These are phyloP conservation scores for Nemotelus pantherinus DNA, from an alignment of 2,888 invertebrate species.

Conservation along the genomic window DNA sequence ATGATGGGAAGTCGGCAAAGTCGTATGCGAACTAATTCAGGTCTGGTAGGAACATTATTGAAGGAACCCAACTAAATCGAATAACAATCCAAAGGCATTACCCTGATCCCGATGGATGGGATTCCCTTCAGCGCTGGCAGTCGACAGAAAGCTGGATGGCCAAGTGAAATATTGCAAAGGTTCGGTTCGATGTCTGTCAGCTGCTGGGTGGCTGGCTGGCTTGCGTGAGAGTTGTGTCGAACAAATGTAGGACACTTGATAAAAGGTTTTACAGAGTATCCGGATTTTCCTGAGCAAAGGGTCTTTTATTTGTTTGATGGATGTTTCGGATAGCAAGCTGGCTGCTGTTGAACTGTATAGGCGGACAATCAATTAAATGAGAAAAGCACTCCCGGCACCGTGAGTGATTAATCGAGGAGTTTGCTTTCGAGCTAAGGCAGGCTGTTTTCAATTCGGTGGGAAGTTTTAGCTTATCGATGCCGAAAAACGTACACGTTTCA, in stretches of 20 bases:
- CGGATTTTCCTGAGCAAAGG: slow-evolving; percentile 15
- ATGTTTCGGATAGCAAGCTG: slow-evolving; percentile 13
- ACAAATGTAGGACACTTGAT: slow-evolving; percentile 35
- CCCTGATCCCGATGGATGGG: background rate
- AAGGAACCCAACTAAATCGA: slow-evolving; percentile 37
- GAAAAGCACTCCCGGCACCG: slow-evolving; percentile 13
- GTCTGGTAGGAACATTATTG: slow-evolving; percentile 3
- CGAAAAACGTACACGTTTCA: background rate
- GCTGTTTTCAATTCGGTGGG: background rate
- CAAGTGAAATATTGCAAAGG: background rate
- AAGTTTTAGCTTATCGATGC: slow-evolving; percentile 14
- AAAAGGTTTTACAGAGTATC: slow-evolving; percentile 20
- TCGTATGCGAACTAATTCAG: slow-evolving; percentile 24
- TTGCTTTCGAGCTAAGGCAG: background rate
- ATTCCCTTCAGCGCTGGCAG: background rate
- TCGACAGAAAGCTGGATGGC: background rate
- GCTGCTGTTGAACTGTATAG: background rate
- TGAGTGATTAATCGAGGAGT: slow-evolving; percentile 20
- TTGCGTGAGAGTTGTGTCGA: background rate
- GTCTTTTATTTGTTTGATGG: slow-evolving; percentile 5
- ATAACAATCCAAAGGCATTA: slow-evolving; percentile 36
- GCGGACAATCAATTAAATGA: slow-evolving; percentile 34
- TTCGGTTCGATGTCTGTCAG: background rate
- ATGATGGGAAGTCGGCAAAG: slow-evolving; percentile 21
- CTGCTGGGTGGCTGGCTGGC: background rate